These are phyloP conservation scores for Pseudococcus viburni DNA, from an alignment of 2,888 invertebrate genomes.

Conservation along the genomic window DNA sequence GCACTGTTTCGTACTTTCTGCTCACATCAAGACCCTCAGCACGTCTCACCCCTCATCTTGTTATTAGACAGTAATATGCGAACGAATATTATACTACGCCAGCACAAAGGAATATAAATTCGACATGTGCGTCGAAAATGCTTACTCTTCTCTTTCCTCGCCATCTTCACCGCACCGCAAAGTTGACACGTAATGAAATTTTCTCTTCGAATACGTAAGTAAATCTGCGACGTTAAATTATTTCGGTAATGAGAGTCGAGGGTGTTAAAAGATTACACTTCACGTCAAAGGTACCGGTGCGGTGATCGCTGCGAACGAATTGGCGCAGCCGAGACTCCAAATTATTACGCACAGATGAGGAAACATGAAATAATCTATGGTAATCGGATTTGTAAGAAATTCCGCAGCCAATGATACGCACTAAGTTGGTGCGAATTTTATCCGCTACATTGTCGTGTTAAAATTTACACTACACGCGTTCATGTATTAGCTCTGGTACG, in stretches of 20 bases:
- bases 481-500: too few relatives aligned
- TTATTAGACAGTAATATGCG: too few relatives aligned
- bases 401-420: not conserved
- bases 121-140: not conserved
- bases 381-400: too few relatives aligned
- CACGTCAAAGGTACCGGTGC: too few relatives aligned
- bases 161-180: too few relatives aligned
- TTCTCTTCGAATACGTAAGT: not conserved
- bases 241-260: slow-evolving; percentile 24
- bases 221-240: not conserved
- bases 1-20: too few relatives aligned
- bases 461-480: too few relatives aligned
- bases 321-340: not conserved
- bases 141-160: not conserved
- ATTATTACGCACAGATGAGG: too few relatives aligned
- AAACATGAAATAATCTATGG: too few relatives aligned
- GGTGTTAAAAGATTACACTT: not conserved
- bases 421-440: not conserved
- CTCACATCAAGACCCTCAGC: too few relatives aligned
- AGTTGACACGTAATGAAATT: not conserved
- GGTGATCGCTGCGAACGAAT: not conserved
- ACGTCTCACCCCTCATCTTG: too few relatives aligned
- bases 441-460: not conserved
- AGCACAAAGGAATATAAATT: not conserved
- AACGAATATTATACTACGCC: too few relatives aligned